Base-by-base conservation (phyloP, 2,888 invertebrate species). In the Saturnia pavonia region DNA sequence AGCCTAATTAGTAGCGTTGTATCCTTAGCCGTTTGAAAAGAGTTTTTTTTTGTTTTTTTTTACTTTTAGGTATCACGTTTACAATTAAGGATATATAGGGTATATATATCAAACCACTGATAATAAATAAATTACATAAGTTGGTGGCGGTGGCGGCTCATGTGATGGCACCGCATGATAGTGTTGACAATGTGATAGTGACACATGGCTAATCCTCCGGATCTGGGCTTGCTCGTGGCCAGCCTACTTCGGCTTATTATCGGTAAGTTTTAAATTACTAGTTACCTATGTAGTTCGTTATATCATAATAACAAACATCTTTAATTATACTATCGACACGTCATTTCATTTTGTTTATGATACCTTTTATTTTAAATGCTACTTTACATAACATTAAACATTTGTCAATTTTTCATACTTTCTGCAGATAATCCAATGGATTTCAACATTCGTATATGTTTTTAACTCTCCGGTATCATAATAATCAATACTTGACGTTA, bases 221-320 rank as follows among this genome's bases (percentile, higher is more conserved):
- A 95, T 87, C 90, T 95, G 85, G 95, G 95, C 86, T 91, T 95
- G 86, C 88, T 95, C 80, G 94, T 91, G 78, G 95, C 95, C 83
- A 95, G 94, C 88, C 91, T 95, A 74, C 94, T 95, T 77, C 94
- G 95, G 91, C 94, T 95, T 77, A 95, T 95, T 77, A 95, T 95
- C 78, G 95, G 95, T 95, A 86, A 95, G 95, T 95, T 68, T 67
- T 63, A 25, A 19, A 25, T 67, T 25, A 12, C 8, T 65, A n/a
- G n/a, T 51, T 51, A 51, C n/a, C 3, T 22, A 51, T n/a, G 19
- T 51, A 51, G n/a, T 51, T 51, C 8, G n/a, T 9, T 16, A n/a
- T n/a, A 51, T 51, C 51, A 6, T n/a, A 14, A 14, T 43, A 43
- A 43, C 14, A 9, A 43, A 43, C 14, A 9, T 43, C 34, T 6